Base-by-base conservation (phyloP, 53 echinoderm and acorn worm species). In the Arbacia lixula region DNA sequence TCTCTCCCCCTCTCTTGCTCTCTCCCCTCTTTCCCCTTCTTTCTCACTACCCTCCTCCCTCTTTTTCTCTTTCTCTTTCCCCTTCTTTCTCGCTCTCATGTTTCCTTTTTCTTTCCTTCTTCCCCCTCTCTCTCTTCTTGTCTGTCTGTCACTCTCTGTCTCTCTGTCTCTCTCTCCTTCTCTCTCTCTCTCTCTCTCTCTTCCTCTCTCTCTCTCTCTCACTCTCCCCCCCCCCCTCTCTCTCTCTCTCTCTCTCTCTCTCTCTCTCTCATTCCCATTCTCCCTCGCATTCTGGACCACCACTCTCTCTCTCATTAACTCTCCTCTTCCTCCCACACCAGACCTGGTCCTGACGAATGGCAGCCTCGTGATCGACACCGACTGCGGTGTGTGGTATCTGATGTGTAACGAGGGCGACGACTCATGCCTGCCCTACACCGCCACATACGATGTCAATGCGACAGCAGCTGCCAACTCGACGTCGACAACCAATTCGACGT, bases 291-390 rank as follows among this genome's bases (percentile, higher is more conserved):
- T 16, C 12, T 17, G 34, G 31, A 32, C n/a, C 14, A 27, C 34
- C 17, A n/a, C 32, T 34, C 63, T 62, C 34, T 16, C 33, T 10
- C 33, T 1, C 1, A 32, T 31, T 62, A 17, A 12, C 63, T 32
- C 25, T 28, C 31, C 63, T 62, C 3, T 31, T 32, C 63, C 19
- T 24, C 29, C 34, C 33, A 24, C 6, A 12, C 19, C 58, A 66
- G 80, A 79, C 50, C 46, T 87, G 42, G 69, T 87, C 38, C 66
- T 87, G 20, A 31, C 42, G 22, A 33, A 55, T 19, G 87, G 87
- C 9, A 24, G 11, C 51, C 56, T 87, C 3, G n/a, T 28, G 43
- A 87, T 87, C 28, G 80, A 87, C 29, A 87, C 87, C 12, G 87
- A 87, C 42, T 58, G 58, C 11, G 79, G 79, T 4, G 39, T 78